These are phyloP conservation scores for Mesembrinibis cayennensis DNA, from an alignment of 2,113 vertebrate genomes.

Conservation along the genomic window DNA sequence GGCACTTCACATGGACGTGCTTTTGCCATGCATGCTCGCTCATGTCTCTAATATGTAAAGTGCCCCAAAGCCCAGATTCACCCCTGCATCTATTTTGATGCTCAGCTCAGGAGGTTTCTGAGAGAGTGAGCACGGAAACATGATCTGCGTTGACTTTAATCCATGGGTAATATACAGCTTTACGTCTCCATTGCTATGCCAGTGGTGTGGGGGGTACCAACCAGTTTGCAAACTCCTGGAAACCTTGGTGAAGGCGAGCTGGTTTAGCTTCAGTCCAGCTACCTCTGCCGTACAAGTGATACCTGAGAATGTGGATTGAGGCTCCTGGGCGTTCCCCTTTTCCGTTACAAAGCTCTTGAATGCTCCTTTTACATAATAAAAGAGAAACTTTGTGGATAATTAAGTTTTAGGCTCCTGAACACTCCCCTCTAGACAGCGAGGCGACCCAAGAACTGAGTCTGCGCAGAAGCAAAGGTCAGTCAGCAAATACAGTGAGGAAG, in stretches of 20 bases:
- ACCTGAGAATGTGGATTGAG: too few relatives aligned
- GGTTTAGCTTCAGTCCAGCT: neutral
- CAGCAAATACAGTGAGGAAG: too few relatives aligned
- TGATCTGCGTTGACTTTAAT: neutral
- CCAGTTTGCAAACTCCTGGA: neutral
- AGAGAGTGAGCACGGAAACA: neutral
- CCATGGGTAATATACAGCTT: neutral
- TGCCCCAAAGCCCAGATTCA: neutral
- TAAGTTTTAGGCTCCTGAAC: too few relatives aligned
- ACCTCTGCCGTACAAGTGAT: neutral
- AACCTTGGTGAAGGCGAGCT: neutral
- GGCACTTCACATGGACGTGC: neutral
- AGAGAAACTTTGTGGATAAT: too few relatives aligned
- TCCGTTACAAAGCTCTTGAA: too few relatives aligned
- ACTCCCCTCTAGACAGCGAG: too few relatives aligned
- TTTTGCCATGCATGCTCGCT: neutral
- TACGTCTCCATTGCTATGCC: neutral
- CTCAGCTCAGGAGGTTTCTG: neutral
- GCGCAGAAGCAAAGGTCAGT: too few relatives aligned
- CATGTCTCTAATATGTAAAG: neutral
- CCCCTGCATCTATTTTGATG: neutral
- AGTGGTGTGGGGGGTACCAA: neutral
- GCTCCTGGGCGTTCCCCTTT: too few relatives aligned
- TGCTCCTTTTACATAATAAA: too few relatives aligned
- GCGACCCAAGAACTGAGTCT: too few relatives aligned